A percentile compares a stretch with the other conserved stretches of the same genome.
Conservation (phyloP, 2,888 invertebrate genomes). For the Athalia rosae region DNA sequence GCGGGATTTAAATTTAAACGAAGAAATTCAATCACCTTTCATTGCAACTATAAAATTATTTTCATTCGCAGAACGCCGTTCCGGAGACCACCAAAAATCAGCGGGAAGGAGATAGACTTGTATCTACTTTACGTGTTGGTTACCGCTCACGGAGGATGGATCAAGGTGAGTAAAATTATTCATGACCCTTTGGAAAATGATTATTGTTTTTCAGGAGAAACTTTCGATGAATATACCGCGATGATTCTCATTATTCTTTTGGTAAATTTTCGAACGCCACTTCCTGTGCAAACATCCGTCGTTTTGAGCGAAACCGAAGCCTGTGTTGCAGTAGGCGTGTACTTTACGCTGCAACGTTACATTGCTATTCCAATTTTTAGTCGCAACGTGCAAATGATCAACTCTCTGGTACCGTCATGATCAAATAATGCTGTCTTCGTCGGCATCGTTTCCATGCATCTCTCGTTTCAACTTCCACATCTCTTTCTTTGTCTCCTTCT, state of each 20-base stretch:
- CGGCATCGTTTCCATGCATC: not conserved
- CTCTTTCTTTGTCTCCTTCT: not conserved
- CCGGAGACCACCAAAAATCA: constrained; percentile 83
- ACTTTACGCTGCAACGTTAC: too few relatives aligned
- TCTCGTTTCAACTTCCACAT: not conserved
- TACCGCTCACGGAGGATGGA: constrained; percentile 93
- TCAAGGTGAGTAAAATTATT: constrained; percentile 83
- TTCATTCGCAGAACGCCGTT: constrained; percentile 76
- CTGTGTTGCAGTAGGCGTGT: too few relatives aligned
- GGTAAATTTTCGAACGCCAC: not conserved
- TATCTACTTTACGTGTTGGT: constrained; percentile 94
- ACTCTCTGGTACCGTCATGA: not conserved
- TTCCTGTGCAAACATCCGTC: not conserved
- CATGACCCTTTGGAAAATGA: not conserved
- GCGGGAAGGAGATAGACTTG: constrained; percentile 94
- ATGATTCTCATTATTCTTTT: too few relatives aligned
- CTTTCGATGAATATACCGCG: not conserved
- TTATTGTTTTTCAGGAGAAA: too few relatives aligned
- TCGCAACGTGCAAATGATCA: not conserved
- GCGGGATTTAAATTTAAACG: not conserved
- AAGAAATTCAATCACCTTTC: not conserved
- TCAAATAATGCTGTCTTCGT: not conserved
- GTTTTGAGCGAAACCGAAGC: not conserved
- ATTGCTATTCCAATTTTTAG: too few relatives aligned
- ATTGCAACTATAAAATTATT: not conserved